Percentiles rank a stretch among this genome's conserved stretches.
Evolutionary conservation across 2,797 vertebrate species (phyloP).

Genomic region (Catamblyrhynchus diadema): DNA sequence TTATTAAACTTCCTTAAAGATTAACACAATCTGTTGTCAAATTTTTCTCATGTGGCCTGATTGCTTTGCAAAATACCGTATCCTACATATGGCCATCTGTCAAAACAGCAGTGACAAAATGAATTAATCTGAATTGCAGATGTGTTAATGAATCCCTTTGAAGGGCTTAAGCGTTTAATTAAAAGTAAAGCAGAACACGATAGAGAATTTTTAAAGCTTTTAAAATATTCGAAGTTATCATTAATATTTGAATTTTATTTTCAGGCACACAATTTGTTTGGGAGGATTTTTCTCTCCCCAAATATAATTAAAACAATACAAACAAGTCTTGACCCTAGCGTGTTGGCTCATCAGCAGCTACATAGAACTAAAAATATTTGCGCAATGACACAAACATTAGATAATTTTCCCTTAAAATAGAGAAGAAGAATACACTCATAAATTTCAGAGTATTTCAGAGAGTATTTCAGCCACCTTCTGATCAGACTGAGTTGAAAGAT

Average conservation of each 20-base stretch:
- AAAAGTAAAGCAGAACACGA: conserved; percentile 64
- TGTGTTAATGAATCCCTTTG: conserved; percentile 72
- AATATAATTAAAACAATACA: conserved; percentile 45
- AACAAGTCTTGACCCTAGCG: conserved; percentile 6
- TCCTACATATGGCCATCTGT: conserved; percentile 66
- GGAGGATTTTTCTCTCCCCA: neutral
- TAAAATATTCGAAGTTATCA: conserved; percentile 51
- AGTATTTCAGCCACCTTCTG: neutral
- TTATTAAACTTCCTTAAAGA: conserved; percentile 55
- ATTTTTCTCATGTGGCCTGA: conserved; percentile 50
- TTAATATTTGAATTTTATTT: conserved; percentile 66
- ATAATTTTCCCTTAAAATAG: neutral
- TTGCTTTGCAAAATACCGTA: conserved; percentile 52
- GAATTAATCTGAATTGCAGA: conserved; percentile 70
- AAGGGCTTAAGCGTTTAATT: conserved; percentile 72
- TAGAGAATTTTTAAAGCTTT: conserved; percentile 61
- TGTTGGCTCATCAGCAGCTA: neutral
- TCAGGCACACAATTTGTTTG: conserved; percentile 8
- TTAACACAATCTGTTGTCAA: conserved; percentile 53
- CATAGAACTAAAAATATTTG: conserved; percentile 19
- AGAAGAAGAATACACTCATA: neutral
- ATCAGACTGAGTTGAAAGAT: neutral
- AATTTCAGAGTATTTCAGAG: neutral
- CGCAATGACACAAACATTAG: neutral
- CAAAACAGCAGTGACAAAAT: conserved; percentile 69